Percentiles rank a stretch among this genome's conserved stretches.
These are phyloP conservation scores for Perithous albicinctus DNA, from an alignment of 2,888 invertebrate genomes.

Conservation along the genomic window DNA sequence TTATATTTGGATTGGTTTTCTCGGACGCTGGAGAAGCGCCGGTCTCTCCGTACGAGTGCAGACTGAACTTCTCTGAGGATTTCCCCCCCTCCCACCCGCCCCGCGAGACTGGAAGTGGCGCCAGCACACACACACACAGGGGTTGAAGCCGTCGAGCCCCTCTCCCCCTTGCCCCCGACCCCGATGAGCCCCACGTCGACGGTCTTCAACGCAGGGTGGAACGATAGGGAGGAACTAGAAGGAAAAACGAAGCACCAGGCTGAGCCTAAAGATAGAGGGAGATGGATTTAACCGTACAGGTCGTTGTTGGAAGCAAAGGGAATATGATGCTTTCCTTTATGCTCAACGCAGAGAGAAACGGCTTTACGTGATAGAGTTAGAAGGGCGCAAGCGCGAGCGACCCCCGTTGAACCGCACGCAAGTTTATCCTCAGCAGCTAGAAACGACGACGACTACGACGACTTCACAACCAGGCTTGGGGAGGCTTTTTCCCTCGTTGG, in stretches of 20 bases:
- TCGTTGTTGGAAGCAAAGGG: constrained; percentile 18
- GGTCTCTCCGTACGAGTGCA: constrained; percentile 79
- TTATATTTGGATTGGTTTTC: constrained; percentile 22
- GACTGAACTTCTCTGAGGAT: constrained; percentile 77
- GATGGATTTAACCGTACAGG: constrained; percentile 15
- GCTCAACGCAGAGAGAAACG: constrained; percentile 15
- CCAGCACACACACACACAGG: constrained; percentile 73
- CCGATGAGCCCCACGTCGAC: neutral
- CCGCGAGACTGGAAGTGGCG: constrained; percentile 75
- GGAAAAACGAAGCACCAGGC: neutral
- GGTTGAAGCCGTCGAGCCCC: constrained; percentile 57
- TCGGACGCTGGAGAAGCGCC: constrained; percentile 63
- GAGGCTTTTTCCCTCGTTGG: constrained; percentile 21
- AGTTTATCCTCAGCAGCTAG: constrained; percentile 31
- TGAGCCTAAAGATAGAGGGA: neutral
- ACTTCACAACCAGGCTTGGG: neutral
- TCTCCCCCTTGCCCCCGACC: no score
- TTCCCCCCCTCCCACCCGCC: constrained; percentile 53
- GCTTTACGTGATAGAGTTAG: no score
- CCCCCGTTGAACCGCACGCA: constrained; percentile 39
- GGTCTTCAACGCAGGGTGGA: neutral
- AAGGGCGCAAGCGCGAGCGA: constrained; percentile 38
- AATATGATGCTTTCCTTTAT: constrained; percentile 30
- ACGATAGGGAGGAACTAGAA: neutral
- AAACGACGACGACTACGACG: no score